phyloP scores from a whole-genome alignment of 2,888 invertebrate genomes.

The Aspidapion aeneum region DNA sequence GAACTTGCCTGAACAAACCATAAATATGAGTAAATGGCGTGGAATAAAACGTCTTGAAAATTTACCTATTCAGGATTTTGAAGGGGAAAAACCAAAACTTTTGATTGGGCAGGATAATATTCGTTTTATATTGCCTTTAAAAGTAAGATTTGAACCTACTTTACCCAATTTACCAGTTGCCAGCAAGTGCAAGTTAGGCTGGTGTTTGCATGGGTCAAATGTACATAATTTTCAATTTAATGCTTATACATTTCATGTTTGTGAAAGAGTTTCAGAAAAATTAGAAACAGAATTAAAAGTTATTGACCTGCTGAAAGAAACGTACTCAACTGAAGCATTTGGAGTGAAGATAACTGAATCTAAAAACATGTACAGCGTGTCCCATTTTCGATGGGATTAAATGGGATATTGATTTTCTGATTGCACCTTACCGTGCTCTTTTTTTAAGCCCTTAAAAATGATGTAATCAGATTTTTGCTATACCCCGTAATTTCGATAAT shows the following conservation, averaged over 20 bases:
- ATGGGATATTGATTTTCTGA: no score
- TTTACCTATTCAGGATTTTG: background rate
- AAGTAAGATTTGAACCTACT: background rate
- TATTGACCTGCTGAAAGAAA: background rate
- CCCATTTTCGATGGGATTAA: no score
- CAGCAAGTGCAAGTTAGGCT: background rate
- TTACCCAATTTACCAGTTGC: background rate
- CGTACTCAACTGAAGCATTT: constrained; percentile 1
- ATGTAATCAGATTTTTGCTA: no score
- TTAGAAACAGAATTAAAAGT: background rate
- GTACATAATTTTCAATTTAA: background rate
- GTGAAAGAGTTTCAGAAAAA: background rate
- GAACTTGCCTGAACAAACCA: background rate
- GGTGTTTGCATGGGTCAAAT: background rate
- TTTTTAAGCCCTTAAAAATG: no score
- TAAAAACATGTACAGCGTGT: no score
- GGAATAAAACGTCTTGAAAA: background rate
- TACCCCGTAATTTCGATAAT: no score
- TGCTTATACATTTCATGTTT: background rate
- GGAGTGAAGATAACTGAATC: no score
- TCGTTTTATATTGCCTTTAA: background rate
- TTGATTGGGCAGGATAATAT: background rate
- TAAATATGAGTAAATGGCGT: background rate
- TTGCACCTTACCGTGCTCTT: no score
- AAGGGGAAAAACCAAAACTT: background rate